Base-by-base conservation (phyloP, 2,113 vertebrate species). In the Sinocyclocheilus rhinocerous region DNA sequence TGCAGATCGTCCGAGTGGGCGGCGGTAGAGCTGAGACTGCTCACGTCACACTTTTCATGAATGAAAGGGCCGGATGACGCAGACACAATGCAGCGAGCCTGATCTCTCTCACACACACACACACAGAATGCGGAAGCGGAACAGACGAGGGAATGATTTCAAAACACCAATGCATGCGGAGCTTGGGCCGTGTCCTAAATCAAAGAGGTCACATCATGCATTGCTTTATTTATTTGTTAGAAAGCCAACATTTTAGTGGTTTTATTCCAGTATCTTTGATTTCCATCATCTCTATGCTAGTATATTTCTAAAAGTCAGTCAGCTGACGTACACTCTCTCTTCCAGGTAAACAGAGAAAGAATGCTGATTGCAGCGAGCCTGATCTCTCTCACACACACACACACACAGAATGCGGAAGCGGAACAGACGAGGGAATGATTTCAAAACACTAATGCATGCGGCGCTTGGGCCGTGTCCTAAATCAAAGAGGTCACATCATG, bases 1-100 rank as follows among this genome's bases (percentile, higher is more conserved):
- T 89, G 15, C 88, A 88, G 90, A 29, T 87, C 88, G 85, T 65
- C 89, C 84, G 92, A 93, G 93, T 93, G 92, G 90, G 92, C 85
- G 87, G 88, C 70, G 77, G 88, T 39, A 78, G 88, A 85, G 90
- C 90, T 89, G 86, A 85, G 89, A 89, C 89, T 88, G 91, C 92
- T 89, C 90, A 92, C 94, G 93, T 95, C 94, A 95, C 93, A 86
- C 87, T 93, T 95, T 95, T 95, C 94, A 95, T 95, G 94, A 95
- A 95, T 95, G 94, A 93, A 94, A 26, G 26, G 26, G 26, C 26
- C 26, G 26, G 26, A 26, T 26, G 26, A 26, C 26, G 26, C 26
- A 26, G 26, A 26, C 26, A 26, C 26, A 1, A 26, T 26, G 26
- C 26, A 26, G 26, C 26, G 26, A 26, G 26, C 26, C 26, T 26